Conservation (phyloP, 2,888 invertebrate genomes). For the Dasysyrphus albostriatus region DNA sequence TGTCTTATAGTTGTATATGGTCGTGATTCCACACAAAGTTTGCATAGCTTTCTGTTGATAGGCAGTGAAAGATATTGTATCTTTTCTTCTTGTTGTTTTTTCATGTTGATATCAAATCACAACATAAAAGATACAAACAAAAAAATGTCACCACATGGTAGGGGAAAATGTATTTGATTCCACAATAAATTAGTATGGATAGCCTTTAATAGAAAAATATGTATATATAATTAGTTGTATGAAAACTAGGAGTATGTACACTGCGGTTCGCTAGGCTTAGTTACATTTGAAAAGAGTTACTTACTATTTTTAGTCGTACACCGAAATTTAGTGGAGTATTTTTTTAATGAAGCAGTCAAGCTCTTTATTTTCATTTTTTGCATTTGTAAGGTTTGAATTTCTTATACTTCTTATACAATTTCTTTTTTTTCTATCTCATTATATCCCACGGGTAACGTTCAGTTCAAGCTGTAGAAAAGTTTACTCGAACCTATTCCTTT, state of each 20-base stretch:
- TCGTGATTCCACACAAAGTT: conserved; percentile 38
- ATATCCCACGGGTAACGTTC: too few species aligned
- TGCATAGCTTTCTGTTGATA: conserved; percentile 30
- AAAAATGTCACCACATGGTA: conserved; percentile 51
- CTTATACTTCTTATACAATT: too few species aligned
- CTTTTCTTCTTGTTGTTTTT: conserved; percentile 22
- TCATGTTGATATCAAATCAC: conserved; percentile 53
- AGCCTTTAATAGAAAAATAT: conserved; percentile 19
- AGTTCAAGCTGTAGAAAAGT: too few species aligned
- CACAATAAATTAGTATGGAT: conserved; percentile 61
- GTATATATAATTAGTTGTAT: neutral
- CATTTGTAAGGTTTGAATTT: too few species aligned
- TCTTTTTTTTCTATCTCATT: too few species aligned
- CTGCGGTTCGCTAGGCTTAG: neutral
- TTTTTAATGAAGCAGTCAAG: too few species aligned
- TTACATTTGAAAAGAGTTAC: neutral
- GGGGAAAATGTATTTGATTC: conserved; percentile 44
- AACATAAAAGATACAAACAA: conserved; percentile 18
- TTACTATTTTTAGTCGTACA: too few species aligned
- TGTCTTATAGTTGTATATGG: neutral
- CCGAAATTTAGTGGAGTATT: too few species aligned
- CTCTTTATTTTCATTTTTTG: too few species aligned
- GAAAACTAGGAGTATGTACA: neutral
- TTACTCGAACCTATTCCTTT: too few species aligned
- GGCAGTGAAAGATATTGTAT: conserved; percentile 19